Percentiles rank a stretch among this genome's conserved stretches.
Evolutionary conservation across 2,113 vertebrate genomes (phyloP).

Genomic region (Symphodus melops): DNA sequence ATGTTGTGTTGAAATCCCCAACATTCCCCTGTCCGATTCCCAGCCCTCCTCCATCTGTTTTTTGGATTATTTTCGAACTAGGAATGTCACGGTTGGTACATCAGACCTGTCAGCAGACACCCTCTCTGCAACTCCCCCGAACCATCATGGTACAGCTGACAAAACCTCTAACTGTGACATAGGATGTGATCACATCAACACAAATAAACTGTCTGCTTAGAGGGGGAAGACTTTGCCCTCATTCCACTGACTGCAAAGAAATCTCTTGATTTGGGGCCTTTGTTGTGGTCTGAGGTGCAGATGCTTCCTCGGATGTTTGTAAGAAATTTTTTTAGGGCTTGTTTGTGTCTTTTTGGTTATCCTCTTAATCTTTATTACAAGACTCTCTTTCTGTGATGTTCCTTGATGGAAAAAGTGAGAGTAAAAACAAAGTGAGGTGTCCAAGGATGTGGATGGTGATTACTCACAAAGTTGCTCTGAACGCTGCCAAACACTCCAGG

Average conservation of each 20-base stretch:
- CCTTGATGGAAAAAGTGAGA: conserved; percentile 77
- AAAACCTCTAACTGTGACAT: conserved; percentile 54
- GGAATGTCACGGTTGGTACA: conserved; percentile 63
- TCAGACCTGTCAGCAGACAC: conserved; percentile 62
- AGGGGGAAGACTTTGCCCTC: conserved; percentile 5
- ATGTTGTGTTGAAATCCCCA: conserved; percentile 32
- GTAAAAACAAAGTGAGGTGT: conserved; percentile 62
- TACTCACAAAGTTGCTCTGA: conserved; percentile 70
- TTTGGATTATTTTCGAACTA: conserved; percentile 68
- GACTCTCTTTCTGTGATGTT: conserved; percentile 30
- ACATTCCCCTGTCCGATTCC: conserved; percentile 60
- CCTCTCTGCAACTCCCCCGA: conserved; percentile 54
- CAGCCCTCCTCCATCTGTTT: conserved; percentile 69
- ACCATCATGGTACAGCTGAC: conserved; percentile 56
- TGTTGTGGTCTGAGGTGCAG: conserved; percentile 49
- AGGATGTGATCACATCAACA: conserved; percentile 63
- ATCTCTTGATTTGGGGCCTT: conserved; percentile 16
- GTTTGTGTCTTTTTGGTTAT: conserved; percentile 40
- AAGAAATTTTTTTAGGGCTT: background rate
- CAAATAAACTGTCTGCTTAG: conserved; percentile 55
- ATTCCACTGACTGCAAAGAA: conserved; percentile 21
- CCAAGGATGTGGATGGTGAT: conserved; percentile 71
- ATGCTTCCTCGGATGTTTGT: conserved; percentile 51
- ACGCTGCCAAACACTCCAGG: conserved; percentile 72
- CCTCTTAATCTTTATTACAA: conserved; percentile 45